Percentiles rank a stretch among this genome's conserved stretches.
These are phyloP conservation scores for Melanostigma gelatinosum DNA, from an alignment of 2,113 vertebrate genomes.

Conservation along the genomic window DNA sequence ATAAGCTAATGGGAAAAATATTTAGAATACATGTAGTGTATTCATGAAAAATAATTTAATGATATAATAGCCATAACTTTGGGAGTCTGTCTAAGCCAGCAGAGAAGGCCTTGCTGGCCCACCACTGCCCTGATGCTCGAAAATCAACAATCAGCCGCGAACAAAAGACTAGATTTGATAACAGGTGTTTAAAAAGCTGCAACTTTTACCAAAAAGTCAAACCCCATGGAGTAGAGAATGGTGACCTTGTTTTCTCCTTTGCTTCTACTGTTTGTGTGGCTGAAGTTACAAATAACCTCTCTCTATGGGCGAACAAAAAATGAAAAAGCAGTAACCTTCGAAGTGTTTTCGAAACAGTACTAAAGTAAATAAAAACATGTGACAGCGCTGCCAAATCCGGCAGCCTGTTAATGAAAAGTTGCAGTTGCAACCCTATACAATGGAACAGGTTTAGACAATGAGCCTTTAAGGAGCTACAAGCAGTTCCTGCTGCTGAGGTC, in stretches of 20 bases:
- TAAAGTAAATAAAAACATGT: neutral
- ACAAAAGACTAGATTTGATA: neutral
- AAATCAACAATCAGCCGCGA: neutral
- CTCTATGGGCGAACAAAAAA: neutral
- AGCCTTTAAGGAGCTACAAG: neutral
- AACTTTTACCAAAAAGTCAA: neutral
- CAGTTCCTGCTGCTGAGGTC: neutral
- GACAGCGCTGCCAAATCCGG: neutral
- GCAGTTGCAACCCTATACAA: neutral
- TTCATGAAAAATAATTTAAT: too few species aligned
- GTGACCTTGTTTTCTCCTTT: neutral
- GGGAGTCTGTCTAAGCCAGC: too few species aligned
- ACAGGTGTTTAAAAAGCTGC: neutral
- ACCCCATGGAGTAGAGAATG: neutral
- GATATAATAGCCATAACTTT: too few species aligned
- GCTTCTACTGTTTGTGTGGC: neutral
- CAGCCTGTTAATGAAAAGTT: neutral
- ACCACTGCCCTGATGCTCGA: neutral
- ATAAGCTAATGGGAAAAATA: too few species aligned
- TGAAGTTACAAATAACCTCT: neutral
- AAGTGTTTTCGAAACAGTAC: neutral
- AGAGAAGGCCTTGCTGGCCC: too few species aligned
- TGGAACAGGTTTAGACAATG: neutral
- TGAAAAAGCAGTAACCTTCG: too few species aligned
- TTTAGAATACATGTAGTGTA: too few species aligned